A percentile compares a stretch with the other conserved stretches of the same genome.
Conservation (phyloP, 2,888 invertebrate species). For the Epistrophe eligans region DNA sequence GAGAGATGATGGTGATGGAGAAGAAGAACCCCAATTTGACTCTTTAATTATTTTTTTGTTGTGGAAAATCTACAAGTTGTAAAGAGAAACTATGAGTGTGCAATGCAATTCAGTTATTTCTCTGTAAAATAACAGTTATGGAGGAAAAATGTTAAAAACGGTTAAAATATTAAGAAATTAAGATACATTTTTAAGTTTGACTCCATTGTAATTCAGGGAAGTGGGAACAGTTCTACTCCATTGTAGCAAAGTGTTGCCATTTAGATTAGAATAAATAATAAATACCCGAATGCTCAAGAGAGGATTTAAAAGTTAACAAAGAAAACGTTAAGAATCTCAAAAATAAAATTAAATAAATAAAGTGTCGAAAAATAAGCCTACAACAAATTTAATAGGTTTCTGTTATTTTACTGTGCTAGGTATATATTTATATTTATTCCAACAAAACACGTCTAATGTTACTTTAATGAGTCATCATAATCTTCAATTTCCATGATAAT, state of each 20-base stretch:
- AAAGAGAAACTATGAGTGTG: conserved; percentile 58
- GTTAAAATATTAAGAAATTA: conserved; percentile 1
- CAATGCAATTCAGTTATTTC: conserved; percentile 36
- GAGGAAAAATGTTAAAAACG: conserved; percentile 21
- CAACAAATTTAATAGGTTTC: no score
- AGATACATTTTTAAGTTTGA: not conserved
- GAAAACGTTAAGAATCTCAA: no score
- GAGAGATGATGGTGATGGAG: conserved; percentile 28
- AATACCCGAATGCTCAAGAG: no score
- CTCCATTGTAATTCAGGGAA: not conserved
- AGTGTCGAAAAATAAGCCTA: no score
- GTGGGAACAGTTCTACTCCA: not conserved
- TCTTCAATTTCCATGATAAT: no score
- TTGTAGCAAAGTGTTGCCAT: conserved; percentile 24
- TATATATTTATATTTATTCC: no score
- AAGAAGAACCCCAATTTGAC: conserved; percentile 12
- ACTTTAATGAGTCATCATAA: no score
- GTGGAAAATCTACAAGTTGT: conserved; percentile 74
- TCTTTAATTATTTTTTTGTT: conserved; percentile 21
- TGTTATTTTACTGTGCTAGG: no score
- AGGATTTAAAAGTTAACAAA: no score
- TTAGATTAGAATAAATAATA: no score
- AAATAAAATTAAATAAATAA: no score
- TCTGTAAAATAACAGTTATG: conserved; percentile 29
- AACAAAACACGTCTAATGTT: no score